Percentiles rank a stretch among this genome's conserved stretches.
Conservation (phyloP, 2,888 invertebrate species). For the Meiosimyza decipiens region DNA sequence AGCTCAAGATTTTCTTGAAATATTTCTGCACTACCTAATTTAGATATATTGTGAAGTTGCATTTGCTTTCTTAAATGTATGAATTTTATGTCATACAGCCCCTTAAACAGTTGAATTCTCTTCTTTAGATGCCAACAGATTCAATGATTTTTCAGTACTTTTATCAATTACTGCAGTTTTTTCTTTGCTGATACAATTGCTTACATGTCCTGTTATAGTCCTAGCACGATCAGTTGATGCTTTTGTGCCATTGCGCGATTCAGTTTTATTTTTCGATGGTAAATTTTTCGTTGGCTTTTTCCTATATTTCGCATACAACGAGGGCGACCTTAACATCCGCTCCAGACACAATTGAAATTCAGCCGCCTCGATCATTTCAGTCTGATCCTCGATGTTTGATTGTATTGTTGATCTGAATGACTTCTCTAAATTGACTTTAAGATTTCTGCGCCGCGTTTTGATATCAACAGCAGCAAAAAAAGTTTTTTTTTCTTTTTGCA, state of each 20-base stretch:
- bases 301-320: neutral
- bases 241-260: neutral
- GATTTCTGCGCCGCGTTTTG: constrained; percentile 23
- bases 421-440: constrained; percentile 31
- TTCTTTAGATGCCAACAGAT: no score
- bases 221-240: constrained; percentile 1
- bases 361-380: constrained; percentile 20
- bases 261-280: no score
- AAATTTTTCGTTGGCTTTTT: neutral
- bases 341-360: constrained; percentile 29
- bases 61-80: no score
- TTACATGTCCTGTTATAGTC: no score
- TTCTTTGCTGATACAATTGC: no score
- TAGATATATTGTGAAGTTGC: no score
- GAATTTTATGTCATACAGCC: no score
- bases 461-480: neutral
- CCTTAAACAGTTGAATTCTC: no score
- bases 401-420: constrained; percentile 30
- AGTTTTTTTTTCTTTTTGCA: neutral
- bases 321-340: constrained; percentile 24
- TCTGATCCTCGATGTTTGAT: constrained; percentile 19
- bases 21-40: no score
- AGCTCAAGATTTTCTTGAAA: no score
- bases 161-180: no score
- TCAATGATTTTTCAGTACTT: no score